These are phyloP conservation scores for Argyresthia goedartella DNA, from an alignment of 2,888 invertebrate species.

Conservation along the genomic window DNA sequence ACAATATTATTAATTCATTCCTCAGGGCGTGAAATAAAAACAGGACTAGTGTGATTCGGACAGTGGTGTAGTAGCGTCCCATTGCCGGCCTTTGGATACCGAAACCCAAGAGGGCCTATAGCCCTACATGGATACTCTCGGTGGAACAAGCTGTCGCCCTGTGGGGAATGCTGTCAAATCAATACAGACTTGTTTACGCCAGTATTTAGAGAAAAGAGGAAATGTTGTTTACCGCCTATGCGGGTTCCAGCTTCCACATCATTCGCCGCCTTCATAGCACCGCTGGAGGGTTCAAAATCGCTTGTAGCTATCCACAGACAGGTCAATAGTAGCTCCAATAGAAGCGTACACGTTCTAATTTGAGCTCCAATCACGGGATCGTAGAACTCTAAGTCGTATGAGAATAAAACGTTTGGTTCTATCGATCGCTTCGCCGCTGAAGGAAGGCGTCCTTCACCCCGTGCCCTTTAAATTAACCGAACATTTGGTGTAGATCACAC, in stretches of 20 bases:
- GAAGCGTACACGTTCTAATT: not conserved
- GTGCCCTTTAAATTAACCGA: constrained; percentile 48
- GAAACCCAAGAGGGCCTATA: no score
- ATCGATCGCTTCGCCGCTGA: constrained; percentile 49
- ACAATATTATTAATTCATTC: no score
- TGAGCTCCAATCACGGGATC: not conserved
- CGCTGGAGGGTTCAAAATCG: not conserved
- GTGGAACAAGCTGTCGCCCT: no score
- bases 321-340: not conserved
- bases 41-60: no score
- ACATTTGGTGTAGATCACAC: constrained; percentile 11
- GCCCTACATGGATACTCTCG: no score
- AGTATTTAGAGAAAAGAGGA: not conserved
- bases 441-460: constrained; percentile 54
- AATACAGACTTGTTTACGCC: constrained; percentile 14
- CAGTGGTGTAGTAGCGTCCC: no score
- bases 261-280: not conserved
- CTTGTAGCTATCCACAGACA: not conserved
- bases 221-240: not conserved
- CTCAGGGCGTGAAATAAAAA: no score
- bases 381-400: not conserved
- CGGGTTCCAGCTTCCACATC: not conserved
- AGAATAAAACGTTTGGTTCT: constrained; percentile 10
- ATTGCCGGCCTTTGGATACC: no score
- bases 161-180: constrained; percentile 9